Conservation (phyloP, 2,888 invertebrate species). For the Agapostemon virescens region DNA sequence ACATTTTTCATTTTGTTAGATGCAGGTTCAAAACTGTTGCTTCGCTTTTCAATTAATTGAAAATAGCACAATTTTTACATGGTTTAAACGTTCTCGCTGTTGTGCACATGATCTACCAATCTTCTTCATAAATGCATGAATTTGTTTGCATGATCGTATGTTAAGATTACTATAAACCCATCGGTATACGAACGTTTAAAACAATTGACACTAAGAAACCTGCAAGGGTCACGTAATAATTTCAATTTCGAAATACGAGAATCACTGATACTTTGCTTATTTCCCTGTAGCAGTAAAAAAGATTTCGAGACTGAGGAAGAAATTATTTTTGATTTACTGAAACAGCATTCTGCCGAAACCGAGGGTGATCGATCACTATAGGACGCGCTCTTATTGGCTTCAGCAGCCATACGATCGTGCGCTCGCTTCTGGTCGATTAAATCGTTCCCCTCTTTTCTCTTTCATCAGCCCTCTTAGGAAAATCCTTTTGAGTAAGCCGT, state of each 20-base stretch:
- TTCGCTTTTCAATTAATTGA: no score
- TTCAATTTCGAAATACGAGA: background rate
- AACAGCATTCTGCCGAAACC: conserved; percentile 10
- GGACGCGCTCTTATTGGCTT: conserved; percentile 63
- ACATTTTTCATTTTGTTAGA: background rate
- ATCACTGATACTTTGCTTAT: background rate
- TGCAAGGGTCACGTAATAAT: background rate
- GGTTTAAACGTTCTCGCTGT: background rate
- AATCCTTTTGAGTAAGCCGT: conserved; percentile 51
- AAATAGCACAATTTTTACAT: background rate
- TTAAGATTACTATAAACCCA: no score
- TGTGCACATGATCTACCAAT: no score
- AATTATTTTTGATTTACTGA: background rate
- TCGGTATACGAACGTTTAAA: no score
- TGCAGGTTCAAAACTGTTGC: background rate
- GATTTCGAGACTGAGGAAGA: background rate
- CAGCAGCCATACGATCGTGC: conserved; percentile 61
- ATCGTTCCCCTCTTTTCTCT: conserved; percentile 61
- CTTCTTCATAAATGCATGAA: no score
- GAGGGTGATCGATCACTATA: conserved; percentile 52
- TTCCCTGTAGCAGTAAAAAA: background rate
- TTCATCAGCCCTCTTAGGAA: conserved; percentile 57
- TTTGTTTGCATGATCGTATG: no score
- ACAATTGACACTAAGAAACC: no score
- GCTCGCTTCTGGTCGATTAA: conserved; percentile 69